A percentile compares a stretch with the other conserved stretches of the same genome.
phyloP scores from a whole-genome alignment of 2,888 invertebrate genomes.

The Willowsia nigromaculata region DNA sequence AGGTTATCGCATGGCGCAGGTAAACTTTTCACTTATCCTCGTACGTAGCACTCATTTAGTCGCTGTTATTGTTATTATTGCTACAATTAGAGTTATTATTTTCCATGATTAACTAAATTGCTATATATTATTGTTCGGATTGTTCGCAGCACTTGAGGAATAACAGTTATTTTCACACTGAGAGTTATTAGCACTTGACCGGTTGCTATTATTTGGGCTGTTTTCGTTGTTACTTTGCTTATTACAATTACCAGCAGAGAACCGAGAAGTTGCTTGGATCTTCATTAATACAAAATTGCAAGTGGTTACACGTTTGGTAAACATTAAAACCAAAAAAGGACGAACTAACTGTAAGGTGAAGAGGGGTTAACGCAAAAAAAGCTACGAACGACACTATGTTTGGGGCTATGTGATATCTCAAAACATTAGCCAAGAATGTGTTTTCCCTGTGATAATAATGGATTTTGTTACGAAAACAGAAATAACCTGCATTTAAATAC shows the following conservation, averaged over 20 bases:
- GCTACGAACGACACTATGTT: background rate
- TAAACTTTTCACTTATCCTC: background rate
- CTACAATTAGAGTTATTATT: constrained; percentile 47
- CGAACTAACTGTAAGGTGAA: constrained; percentile 5
- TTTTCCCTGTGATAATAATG: constrained; percentile 22
- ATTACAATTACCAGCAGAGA: constrained; percentile 37
- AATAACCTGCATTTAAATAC: constrained; percentile 53
- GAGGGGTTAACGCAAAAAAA: background rate
- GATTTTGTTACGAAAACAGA: constrained; percentile 43
- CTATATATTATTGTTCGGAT: constrained; percentile 61
- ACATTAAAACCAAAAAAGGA: constrained; percentile 53
- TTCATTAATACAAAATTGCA: constrained; percentile 64
- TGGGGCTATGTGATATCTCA: constrained; percentile 50
- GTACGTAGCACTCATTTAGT: constrained; percentile 13
- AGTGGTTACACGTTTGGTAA: constrained; percentile 49
- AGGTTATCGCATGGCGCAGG: constrained; percentile 1
- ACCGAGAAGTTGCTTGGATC: constrained; percentile 39
- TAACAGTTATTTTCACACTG: constrained; percentile 31
- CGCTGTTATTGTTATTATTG: constrained; percentile 33
- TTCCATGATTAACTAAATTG: constrained; percentile 62
- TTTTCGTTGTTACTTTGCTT: constrained; percentile 23
- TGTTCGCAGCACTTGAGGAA: constrained; percentile 51
- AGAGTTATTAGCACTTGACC: constrained; percentile 54
- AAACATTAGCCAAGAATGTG: constrained; percentile 42
- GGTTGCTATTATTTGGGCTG: constrained; percentile 14